Evolutionary conservation across 92 coral and sea anemone species (phyloP).

Genomic region (Parazoanthus darwini): DNA sequence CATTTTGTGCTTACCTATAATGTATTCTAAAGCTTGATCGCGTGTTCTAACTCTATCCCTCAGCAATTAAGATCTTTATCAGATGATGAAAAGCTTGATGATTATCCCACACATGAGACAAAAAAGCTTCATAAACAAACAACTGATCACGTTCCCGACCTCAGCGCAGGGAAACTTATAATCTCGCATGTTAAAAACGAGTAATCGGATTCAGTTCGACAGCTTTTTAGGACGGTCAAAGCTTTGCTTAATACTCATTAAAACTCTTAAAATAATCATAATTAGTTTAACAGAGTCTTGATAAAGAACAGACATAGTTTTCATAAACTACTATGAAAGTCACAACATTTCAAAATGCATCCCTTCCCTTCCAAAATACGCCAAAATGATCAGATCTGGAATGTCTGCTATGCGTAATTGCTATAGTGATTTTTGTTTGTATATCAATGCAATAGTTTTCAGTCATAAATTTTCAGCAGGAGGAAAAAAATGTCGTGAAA

Average conservation of each 20-base stretch:
- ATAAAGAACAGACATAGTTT: slow-evolving; percentile 8
- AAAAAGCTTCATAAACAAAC: slow-evolving; percentile 19
- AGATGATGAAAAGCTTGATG: slow-evolving; percentile 34
- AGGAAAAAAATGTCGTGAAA: too few relatives aligned
- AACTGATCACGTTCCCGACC: slow-evolving; percentile 12
- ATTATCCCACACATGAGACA: slow-evolving; percentile 23
- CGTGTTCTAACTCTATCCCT: slow-evolving; percentile 12
- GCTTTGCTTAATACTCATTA: not conserved
- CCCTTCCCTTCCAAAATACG: not conserved
- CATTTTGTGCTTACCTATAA: not conserved
- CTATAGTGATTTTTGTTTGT: too few relatives aligned
- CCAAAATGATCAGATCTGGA: not conserved
- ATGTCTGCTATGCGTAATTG: not conserved
- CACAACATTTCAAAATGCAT: not conserved
- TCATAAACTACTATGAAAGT: not conserved
- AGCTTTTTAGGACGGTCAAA: not conserved
- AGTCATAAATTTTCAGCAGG: too few relatives aligned
- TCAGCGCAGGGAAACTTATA: not conserved
- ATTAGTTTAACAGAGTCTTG: not conserved
- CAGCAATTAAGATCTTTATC: slow-evolving; percentile 41
- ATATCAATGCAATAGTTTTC: too few relatives aligned
- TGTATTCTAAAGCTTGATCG: slow-evolving; percentile 9
- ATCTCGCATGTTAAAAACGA: slow-evolving; percentile 10
- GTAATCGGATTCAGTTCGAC: slow-evolving; percentile 28
- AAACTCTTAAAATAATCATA: slow-evolving; percentile 15